Percentiles rank a stretch among this genome's conserved stretches.
Evolutionary conservation across 2,797 vertebrate genomes (phyloP).

Genomic region (Sciurus vulgaris): DNA sequence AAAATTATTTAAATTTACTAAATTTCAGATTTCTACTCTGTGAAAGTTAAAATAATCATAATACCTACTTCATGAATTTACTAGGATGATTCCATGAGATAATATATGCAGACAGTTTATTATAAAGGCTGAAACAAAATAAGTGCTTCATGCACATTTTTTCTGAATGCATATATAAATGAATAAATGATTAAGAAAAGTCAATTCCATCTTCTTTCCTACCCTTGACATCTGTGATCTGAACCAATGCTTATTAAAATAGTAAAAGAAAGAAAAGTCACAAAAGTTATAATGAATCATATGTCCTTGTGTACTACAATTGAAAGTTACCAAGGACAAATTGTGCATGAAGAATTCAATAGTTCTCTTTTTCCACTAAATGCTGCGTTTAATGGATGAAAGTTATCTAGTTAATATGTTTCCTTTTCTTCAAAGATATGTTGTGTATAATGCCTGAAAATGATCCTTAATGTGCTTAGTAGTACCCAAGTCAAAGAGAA

Average conservation of each 20-base stretch:
- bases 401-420: slow-evolving; percentile 12
- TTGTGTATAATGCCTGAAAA: not conserved
- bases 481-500: not conserved
- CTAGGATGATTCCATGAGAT: not conserved
- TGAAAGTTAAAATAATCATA: slow-evolving; percentile 7
- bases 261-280: slow-evolving; percentile 4
- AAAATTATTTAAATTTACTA: not conserved
- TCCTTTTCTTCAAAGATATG: slow-evolving; percentile 3
- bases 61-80: not conserved
- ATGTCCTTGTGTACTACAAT: not conserved
- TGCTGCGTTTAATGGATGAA: not conserved
- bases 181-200: not conserved
- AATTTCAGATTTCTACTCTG: slow-evolving; percentile 18
- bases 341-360: not conserved
- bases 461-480: not conserved
- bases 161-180: slow-evolving; percentile 21
- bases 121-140: not conserved
- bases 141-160: not conserved
- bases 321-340: slow-evolving; percentile 51
- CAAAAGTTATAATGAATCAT: not conserved
- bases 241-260: slow-evolving; percentile 16
- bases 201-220: not conserved
- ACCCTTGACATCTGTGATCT: not conserved
- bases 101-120: not conserved
- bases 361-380: slow-evolving; percentile 28